Evolutionary conservation across 2,888 invertebrate species (phyloP), one percentile per base, ranked within the genome.

Genomic region (Branchipolynoe longqiensis): DNA sequence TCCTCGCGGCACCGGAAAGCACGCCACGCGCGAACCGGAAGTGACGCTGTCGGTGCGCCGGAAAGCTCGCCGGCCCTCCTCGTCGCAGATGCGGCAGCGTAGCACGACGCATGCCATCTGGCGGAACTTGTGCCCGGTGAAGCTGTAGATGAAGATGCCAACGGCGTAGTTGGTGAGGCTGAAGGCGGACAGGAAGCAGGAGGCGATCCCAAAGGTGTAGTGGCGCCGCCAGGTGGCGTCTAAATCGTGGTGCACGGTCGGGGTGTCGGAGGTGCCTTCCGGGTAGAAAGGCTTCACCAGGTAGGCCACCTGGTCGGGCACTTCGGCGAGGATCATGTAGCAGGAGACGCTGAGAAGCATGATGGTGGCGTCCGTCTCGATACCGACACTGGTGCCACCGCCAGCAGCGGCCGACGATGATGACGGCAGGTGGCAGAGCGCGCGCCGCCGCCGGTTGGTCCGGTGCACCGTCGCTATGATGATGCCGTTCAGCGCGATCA

Each of bases 231-330:
- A 84, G 12, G 48, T 69, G 14, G 73, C 73, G 54, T 84, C 84
- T 0, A 28, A 8, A 1, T 40, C 31, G 48, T 73, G 41, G 33
- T 54, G 25, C 18, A 62, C 3, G n/a, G 25, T 14, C 6, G 64
- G 22, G 6, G 73, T 31, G 0, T 28, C 33, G 0, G 22, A 18
- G 33, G 69, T 62, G 4, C 78, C 84, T 36, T 40, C 56, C 0
- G 78, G 84, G 74, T 78, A 84, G 54, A 84, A 84, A 1, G 84
- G 84, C 33, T 28, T 0, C 18, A 84, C 78, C 33, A 84, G 84
- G 33, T 74, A 84, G 28, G 69, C 48, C 22, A 84, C 38, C 25
- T 48, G 54, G 33, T 84, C 84, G 1, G 84, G 84, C 18, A 78
- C 69, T 40, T 84, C 84, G 14, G 74, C 28, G 4, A 84, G 36